These are phyloP conservation scores for Arvicola amphibius DNA, from an alignment of 2,797 vertebrate species.

Conservation along the genomic window DNA sequence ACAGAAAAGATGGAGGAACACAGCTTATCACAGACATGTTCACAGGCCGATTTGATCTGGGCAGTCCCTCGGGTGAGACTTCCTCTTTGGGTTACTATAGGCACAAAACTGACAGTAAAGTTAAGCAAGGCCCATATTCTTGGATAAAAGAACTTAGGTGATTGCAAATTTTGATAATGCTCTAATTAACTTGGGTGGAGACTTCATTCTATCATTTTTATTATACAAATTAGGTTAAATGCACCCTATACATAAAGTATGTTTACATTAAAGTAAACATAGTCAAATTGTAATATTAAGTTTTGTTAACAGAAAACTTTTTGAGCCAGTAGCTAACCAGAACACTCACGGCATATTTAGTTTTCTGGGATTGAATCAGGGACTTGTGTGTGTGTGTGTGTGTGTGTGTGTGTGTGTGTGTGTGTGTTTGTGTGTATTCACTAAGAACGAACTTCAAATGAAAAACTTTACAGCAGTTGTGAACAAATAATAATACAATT, in stretches of 20 bases:
- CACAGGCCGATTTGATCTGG: neutral
- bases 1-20: neutral
- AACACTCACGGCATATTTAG: neutral
- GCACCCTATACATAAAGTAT: neutral
- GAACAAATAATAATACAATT: constrained; percentile 1
- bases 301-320: neutral
- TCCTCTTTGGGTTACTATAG: neutral
- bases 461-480: neutral
- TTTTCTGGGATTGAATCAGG: neutral
- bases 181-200: neutral
- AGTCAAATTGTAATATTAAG: neutral
- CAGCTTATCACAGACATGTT: neutral
- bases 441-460: neutral
- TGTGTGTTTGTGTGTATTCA: neutral
- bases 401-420: too few relatives aligned
- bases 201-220: neutral
- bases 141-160: neutral
- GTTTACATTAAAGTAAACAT: neutral
- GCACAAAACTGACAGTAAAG: neutral
- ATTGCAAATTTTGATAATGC: neutral
- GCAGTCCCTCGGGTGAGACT: neutral
- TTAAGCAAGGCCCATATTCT: neutral
- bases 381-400: neutral
- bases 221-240: neutral
- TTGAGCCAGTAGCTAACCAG: neutral